Conservation (phyloP, 2,797 vertebrate genomes). For the Hylomyscus alleni region DNA sequence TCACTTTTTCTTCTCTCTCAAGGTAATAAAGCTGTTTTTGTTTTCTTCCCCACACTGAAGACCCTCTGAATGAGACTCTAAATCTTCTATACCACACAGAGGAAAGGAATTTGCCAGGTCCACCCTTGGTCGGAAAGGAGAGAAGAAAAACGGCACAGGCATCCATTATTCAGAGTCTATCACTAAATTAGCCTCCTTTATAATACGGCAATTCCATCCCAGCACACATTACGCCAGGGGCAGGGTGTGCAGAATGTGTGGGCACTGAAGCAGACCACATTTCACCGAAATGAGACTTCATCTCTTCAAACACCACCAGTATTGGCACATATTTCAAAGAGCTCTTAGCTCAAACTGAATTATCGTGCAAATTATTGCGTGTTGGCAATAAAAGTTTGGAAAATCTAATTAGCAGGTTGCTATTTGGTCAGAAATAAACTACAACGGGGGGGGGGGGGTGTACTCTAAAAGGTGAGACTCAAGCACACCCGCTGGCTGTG, state of each 20-base stretch:
- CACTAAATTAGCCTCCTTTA: constrained; percentile 47
- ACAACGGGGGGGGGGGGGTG: not conserved
- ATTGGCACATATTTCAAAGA: constrained; percentile 46
- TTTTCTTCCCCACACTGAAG: not conserved
- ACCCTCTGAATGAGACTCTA: constrained; percentile 2
- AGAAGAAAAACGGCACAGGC: constrained; percentile 4
- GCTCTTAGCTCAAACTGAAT: constrained; percentile 8
- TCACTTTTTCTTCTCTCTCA: constrained; percentile 28
- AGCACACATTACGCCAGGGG: not conserved
- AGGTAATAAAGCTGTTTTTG: not conserved
- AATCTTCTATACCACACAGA: not conserved
- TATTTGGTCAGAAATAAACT: constrained; percentile 48
- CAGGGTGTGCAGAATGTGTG: not conserved
- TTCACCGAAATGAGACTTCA: constrained; percentile 18
- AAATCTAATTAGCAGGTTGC: constrained; percentile 36
- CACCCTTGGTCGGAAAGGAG: not conserved
- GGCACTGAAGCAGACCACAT: constrained; percentile 33
- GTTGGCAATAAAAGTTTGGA: constrained; percentile 58
- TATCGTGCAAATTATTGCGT: constrained; percentile 4
- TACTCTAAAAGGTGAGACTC: not conserved
- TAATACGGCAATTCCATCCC: constrained; percentile 42
- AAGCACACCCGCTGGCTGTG: not conserved
- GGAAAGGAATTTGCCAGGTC: constrained; percentile 29
- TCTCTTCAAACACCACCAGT: constrained; percentile 57
- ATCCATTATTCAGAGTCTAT: constrained; percentile 45